Base-by-base conservation (phyloP, 2,113 vertebrate species). In the Athene noctua region DNA sequence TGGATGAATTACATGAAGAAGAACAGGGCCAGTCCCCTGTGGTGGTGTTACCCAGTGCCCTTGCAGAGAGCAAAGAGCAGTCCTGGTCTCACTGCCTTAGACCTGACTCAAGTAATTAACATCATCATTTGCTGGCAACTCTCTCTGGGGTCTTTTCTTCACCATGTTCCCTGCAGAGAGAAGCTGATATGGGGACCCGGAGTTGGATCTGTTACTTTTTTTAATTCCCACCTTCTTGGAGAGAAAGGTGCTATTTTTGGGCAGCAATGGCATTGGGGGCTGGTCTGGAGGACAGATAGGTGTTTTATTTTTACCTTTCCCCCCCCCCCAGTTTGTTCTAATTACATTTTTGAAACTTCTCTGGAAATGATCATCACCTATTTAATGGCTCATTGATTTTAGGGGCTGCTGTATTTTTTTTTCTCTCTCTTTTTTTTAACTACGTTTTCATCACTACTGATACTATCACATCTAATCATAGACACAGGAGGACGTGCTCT, bases 321-420 rank as follows among this genome's bases (percentile, higher is more conserved):
- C 38, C 15, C 2, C 4, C 13, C 5, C 18, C 7, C 27, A 15
- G 36, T 73, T 91, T 44, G 20, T 27, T 82, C 42, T 62, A 74
- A 80, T 80, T 80, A 83, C 79, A 40, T 83, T 32, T 8, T 17
- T 61, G 29, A 58, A 72, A 51, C 38, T 80, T 57, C 42, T 58
- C 30, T 42, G 61, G 55, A 88, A 79, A 84, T 16, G 22, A 70
- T 57, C 30, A n/a, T 57, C 67, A 54, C 67, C 38, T 88, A 25
- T 80, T 80, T 80, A 79, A 91, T 32, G 59, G 78, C 58, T 91
- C 55, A 68, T 82, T 86, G 68, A 74, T 74, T 94, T 94, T 38
- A 85, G 30, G 38, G 34, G 80, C 19, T 47, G 74, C 80, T 84
- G 23, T 54, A 47, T 57, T 70, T 84, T 80, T 80, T 44, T 42